A percentile compares a stretch with the other conserved stretches of the same genome.
Evolutionary conservation across 2,888 invertebrate species (phyloP).

Genomic region (Caenorhabditis sulstoni): DNA sequence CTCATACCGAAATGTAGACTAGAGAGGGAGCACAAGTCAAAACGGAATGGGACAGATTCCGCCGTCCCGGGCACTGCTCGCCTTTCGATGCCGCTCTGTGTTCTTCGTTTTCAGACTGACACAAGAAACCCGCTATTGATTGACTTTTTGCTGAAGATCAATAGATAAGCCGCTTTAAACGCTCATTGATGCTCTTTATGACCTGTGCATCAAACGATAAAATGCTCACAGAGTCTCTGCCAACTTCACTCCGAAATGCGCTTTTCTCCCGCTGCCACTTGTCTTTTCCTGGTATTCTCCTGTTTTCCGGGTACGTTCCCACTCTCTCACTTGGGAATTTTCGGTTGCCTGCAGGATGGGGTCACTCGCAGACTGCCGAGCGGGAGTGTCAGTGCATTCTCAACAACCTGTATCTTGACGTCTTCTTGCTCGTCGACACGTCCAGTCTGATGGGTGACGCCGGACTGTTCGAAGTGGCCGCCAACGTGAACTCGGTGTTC

Average conservation of each 20-base stretch:
- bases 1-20: background rate
- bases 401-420: constrained; percentile 30
- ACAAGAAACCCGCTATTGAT: background rate
- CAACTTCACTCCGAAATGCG: constrained; percentile 16
- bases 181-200: background rate
- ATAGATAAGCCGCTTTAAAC: constrained; percentile 18
- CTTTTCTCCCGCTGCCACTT: background rate
- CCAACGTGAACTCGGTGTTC: constrained; percentile 39
- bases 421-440: constrained; percentile 15
- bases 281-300: background rate
- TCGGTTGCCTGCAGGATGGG: background rate
- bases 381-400: constrained; percentile 24
- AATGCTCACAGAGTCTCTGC: background rate
- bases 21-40: background rate
- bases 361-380: background rate
- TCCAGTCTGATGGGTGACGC: constrained; percentile 16
- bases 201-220: background rate
- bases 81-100: too few species aligned
- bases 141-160: constrained; percentile 11
- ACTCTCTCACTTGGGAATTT: background rate
- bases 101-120: background rate
- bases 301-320: constrained; percentile 6
- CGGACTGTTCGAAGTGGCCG: constrained; percentile 19
- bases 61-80: too few species aligned
- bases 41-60: too few species aligned